These are phyloP conservation scores for Gymnoscopelus braueri DNA, from an alignment of 2,797 vertebrate species.

Conservation along the genomic window DNA sequence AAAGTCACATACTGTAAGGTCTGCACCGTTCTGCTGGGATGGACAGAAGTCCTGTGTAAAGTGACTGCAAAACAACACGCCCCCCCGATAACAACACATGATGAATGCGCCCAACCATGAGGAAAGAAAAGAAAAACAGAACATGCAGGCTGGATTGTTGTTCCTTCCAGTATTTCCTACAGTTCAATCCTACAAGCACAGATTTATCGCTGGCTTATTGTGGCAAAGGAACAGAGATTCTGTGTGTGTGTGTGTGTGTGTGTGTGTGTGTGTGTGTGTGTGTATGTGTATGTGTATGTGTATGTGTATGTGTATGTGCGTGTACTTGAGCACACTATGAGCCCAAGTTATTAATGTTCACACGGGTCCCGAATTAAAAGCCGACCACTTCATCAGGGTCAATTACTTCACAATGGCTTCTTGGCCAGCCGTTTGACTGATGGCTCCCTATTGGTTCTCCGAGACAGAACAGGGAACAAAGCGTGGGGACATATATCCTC, in stretches of 20 bases:
- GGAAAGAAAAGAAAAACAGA: not conserved
- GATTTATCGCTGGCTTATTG: constrained; percentile 9
- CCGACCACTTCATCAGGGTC: constrained; percentile 80
- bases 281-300: constrained; percentile 25
- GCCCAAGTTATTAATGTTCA: constrained; percentile 76
- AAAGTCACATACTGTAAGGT: constrained; percentile 20
- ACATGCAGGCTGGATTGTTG: not conserved
- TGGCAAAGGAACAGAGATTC: constrained; percentile 26
- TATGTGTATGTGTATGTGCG: not conserved
- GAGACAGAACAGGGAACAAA: constrained; percentile 78
- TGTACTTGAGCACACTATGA: constrained; percentile 57
- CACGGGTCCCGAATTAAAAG: constrained; percentile 76
- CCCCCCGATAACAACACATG: not conserved
- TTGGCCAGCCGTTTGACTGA: constrained; percentile 70
- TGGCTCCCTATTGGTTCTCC: constrained; percentile 75
- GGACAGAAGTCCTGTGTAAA: not conserved
- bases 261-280: constrained; percentile 1
- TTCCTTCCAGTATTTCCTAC: not conserved
- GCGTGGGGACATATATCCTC: constrained; percentile 74
- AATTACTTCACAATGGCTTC: constrained; percentile 81
- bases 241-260: too few relatives aligned
- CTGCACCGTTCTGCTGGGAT: not conserved
- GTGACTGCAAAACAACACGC: not conserved
- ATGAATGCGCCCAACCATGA: not conserved
- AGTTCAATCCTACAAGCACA: not conserved